These are phyloP conservation scores for Psophia crepitans DNA, from an alignment of 2,113 vertebrate species.

Conservation along the genomic window DNA sequence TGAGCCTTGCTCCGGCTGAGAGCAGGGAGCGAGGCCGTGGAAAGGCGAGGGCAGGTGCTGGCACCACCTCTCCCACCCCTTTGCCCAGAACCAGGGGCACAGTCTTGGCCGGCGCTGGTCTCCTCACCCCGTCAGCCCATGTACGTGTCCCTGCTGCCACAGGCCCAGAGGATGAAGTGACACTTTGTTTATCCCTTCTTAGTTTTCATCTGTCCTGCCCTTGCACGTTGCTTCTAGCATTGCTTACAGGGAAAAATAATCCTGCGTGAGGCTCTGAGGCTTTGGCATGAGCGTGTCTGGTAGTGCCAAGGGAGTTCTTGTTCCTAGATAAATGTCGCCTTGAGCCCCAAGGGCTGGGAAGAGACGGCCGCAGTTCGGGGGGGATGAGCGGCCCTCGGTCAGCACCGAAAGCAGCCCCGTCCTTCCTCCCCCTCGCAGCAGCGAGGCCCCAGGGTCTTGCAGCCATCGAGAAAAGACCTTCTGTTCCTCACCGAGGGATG, in stretches of 20 bases:
- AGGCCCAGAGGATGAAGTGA: neutral
- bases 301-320: neutral
- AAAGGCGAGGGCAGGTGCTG: neutral
- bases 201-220: neutral
- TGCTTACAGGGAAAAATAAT: neutral
- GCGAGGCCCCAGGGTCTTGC: neutral
- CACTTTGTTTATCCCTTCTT: conserved; percentile 28
- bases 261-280: neutral
- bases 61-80: neutral
- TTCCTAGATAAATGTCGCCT: neutral
- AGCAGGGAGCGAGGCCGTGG: neutral
- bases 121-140: accelerated
- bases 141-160: neutral
- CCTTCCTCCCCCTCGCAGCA: neutral
- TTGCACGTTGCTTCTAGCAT: neutral
- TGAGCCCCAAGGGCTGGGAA: neutral
- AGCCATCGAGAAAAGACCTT: accelerated
- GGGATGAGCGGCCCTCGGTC: neutral
- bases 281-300: neutral
- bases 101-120: accelerated
- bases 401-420: neutral
- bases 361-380: accelerated
- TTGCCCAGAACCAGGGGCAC: neutral
- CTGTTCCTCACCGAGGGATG: neutral
- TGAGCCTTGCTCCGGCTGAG: neutral